These are phyloP conservation scores for Platichthys stellatus DNA, from an alignment of 2,113 vertebrate genomes.

Conservation along the genomic window DNA sequence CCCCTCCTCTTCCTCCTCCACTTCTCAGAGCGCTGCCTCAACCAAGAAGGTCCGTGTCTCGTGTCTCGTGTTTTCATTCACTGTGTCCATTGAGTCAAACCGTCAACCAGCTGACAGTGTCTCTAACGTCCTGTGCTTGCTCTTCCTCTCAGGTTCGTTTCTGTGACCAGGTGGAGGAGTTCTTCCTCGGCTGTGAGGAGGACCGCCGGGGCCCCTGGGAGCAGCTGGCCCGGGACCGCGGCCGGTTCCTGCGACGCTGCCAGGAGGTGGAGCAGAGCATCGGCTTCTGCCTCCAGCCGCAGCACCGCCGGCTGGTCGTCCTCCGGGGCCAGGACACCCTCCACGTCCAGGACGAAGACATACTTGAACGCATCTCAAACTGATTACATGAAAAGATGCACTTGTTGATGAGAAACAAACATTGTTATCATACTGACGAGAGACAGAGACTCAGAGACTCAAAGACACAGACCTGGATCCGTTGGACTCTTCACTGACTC, in stretches of 20 bases:
- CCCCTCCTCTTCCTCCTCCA: too few relatives aligned
- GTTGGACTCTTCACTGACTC: background rate
- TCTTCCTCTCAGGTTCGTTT: slow-evolving; percentile 88
- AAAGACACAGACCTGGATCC: too few relatives aligned
- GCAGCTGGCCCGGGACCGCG: slow-evolving; percentile 91
- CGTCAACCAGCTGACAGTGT: background rate
- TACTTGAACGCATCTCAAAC: background rate
- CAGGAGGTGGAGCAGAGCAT: slow-evolving; percentile 90
- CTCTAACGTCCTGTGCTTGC: too few relatives aligned
- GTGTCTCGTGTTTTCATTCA: background rate
- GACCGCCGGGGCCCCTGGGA: slow-evolving; percentile 94
- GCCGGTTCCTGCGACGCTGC: slow-evolving; percentile 90
- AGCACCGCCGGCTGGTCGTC: slow-evolving; percentile 80
- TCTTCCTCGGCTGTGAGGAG: slow-evolving; percentile 89
- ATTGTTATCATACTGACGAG: background rate
- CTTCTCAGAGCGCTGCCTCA: too few relatives aligned
- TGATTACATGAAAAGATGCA: background rate
- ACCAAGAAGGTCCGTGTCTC: too few relatives aligned
- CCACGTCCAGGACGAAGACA: too few relatives aligned
- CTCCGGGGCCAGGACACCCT: background rate
- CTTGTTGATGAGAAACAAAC: too few relatives aligned
- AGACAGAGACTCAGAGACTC: background rate
- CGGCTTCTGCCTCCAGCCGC: slow-evolving; percentile 84
- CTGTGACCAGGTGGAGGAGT: slow-evolving; percentile 88
- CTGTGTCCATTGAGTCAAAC: background rate